Evolutionary conservation across 2,113 vertebrate species (phyloP).

Genomic region (Zosterops hypoxanthus): DNA sequence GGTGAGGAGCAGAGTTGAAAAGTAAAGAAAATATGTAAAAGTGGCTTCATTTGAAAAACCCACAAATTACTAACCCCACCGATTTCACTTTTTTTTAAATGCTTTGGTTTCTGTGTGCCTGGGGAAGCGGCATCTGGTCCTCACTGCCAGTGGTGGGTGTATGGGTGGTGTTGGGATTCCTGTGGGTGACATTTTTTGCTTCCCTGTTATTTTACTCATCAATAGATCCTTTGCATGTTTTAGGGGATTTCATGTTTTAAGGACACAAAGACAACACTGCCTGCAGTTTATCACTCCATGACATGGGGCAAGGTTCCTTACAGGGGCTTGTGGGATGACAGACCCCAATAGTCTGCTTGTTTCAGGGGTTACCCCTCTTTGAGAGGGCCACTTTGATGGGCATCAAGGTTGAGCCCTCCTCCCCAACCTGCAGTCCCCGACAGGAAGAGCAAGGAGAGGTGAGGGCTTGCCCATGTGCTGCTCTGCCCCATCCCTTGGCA

Average conservation of each 20-base stretch:
- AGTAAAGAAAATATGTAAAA: background rate
- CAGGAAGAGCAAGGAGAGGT: background rate
- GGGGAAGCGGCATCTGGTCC: too few relatives aligned
- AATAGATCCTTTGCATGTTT: background rate
- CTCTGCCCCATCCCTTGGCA: background rate
- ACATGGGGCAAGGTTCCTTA: background rate
- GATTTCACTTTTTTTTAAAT: background rate
- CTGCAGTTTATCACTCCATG: fast-evolving
- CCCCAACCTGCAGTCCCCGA: fast-evolving
- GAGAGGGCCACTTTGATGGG: background rate
- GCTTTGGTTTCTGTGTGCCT: background rate
- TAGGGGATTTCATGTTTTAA: background rate
- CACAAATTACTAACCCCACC: background rate
- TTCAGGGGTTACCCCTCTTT: fast-evolving
- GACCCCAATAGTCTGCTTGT: background rate
- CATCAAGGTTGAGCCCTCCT: background rate
- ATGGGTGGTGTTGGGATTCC: fast-evolving
- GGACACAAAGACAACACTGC: background rate
- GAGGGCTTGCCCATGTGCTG: fast-evolving
- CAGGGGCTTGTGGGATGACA: too few relatives aligned
- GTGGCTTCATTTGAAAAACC: background rate
- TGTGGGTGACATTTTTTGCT: background rate
- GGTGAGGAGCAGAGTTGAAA: background rate
- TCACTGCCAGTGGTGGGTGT: fast-evolving
- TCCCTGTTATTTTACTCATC: background rate